A percentile compares a stretch with the other conserved stretches of the same genome.
Conservation (phyloP, 2,888 invertebrate genomes). For the Agrilus cyanescens region DNA sequence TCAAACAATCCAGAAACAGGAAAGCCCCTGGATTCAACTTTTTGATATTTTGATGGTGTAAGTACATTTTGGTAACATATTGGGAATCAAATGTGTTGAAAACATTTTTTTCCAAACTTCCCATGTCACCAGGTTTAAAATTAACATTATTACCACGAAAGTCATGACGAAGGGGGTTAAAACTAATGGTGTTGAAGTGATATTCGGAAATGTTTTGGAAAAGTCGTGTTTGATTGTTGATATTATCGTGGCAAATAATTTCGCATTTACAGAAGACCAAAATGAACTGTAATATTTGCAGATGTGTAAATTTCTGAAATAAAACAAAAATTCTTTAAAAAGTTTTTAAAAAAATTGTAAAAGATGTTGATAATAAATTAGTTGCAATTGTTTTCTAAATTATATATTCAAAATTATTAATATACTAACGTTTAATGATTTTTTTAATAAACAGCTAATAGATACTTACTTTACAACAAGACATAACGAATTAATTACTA, state of each 20-base stretch:
- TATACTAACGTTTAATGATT: conserved; percentile 4
- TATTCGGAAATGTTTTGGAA: conserved; percentile 21
- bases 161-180: conserved; percentile 13
- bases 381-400: background rate
- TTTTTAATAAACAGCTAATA: background rate
- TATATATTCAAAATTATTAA: background rate
- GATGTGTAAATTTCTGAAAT: conserved; percentile 1
- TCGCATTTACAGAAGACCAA: background rate
- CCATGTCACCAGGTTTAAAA: conserved; percentile 14
- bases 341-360: no score
- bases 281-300: background rate
- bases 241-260: conserved; percentile 8
- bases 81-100: conserved; percentile 23
- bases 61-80: conserved; percentile 18
- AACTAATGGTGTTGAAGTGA: conserved; percentile 21
- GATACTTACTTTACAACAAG: background rate
- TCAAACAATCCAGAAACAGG: conserved; percentile 21
- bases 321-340: no score
- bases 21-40: conserved; percentile 23
- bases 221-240: conserved; percentile 12
- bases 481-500: background rate
- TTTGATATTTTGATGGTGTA: conserved; percentile 20
- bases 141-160: conserved; percentile 22
- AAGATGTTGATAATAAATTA: background rate
- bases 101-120: conserved; percentile 18